Conservation (phyloP, 1,140 invertebrate genomes). For the Episyrphus balteatus region DNA sequence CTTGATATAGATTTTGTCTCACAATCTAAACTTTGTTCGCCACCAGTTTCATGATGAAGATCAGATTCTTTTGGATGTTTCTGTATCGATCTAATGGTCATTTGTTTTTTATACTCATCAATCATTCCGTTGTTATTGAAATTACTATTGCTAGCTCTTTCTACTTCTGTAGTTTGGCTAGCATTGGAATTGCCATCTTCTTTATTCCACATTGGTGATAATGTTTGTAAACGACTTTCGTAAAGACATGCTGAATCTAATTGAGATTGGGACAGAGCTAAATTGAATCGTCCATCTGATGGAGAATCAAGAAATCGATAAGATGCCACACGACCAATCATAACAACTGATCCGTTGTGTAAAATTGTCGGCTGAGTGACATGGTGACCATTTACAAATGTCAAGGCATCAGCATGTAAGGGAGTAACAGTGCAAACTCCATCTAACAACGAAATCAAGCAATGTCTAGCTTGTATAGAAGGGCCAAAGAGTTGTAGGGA, state of each 20-base stretch:
- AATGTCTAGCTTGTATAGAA: slow-evolving; percentile 83
- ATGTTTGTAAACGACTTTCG: slow-evolving; percentile 52
- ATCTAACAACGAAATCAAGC: slow-evolving; percentile 82
- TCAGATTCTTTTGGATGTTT: too few species aligned
- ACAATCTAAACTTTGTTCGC: too few species aligned
- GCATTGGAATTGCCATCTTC: background rate
- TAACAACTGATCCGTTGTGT: slow-evolving; percentile 77
- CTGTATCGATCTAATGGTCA: too few species aligned
- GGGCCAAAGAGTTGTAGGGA: slow-evolving; percentile 59
- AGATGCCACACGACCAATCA: slow-evolving; percentile 82
- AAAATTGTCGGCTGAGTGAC: slow-evolving; percentile 88
- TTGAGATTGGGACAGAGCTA: slow-evolving; percentile 50
- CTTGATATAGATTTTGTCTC: too few species aligned
- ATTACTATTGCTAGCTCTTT: background rate
- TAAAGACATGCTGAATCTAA: slow-evolving; percentile 65
- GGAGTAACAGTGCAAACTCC: slow-evolving; percentile 88
- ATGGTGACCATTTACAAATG: slow-evolving; percentile 84
- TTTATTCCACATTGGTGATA: background rate
- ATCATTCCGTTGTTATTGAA: too few species aligned
- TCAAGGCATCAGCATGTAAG: slow-evolving; percentile 81
- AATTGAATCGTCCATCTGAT: slow-evolving; percentile 66
- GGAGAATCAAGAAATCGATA: slow-evolving; percentile 89
- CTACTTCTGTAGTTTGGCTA: background rate
- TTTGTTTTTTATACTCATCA: too few species aligned
- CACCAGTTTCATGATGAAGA: too few species aligned